Evolutionary conservation across 2,797 vertebrate genomes (phyloP), one percentile per base, ranked within the genome.

Genomic region (Cossypha caffra): DNA sequence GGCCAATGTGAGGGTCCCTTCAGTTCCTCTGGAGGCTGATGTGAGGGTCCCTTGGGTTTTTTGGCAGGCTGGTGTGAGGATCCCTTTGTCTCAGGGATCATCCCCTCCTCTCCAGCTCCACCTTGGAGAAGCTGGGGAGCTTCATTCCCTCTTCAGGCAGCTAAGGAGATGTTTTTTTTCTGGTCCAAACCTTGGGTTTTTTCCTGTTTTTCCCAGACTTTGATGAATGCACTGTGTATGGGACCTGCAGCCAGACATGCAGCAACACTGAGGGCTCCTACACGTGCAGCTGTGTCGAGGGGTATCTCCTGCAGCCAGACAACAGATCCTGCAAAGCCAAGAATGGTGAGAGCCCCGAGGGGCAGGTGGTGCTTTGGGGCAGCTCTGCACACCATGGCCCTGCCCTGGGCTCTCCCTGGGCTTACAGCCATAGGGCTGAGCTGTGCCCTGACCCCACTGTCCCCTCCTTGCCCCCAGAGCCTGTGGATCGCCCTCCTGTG

Each of bases 281-380:
- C 98, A 98, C 94, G 0, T 99, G 99, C 85, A 99, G 99, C 96
- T 99, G 99, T 48, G 99, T 99, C 4, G 99, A 99, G 93, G 99
- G 99, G 0, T 99, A 99, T 93, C 98, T 99, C 90, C 95, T 98
- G 79, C 99, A 99, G 96, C 99, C 99, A 0, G 99, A 99, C 95
- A 99, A 99, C 98, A 99, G 99, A 55, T 99, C 99, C 84, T 99
- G 99, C 98, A 99, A 99, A 97, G 99, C 99, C 90, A 99, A 99
- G 98, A 99, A 99, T 0, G 99, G 99, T 99, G 97, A 96, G 98
- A 79, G 43, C 43, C 43, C 11, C 43, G 10, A 43, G 19, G 43
- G 40, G 40, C 7, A 42, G 40, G 37, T 37, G 37, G 37, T 37
- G 37, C 37, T 37, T 37, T 37, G 3, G 59, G 31, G 63, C 45